These are phyloP conservation scores for Drosophila bifasciata DNA, from an alignment of 1,140 invertebrate species.

Conservation along the genomic window DNA sequence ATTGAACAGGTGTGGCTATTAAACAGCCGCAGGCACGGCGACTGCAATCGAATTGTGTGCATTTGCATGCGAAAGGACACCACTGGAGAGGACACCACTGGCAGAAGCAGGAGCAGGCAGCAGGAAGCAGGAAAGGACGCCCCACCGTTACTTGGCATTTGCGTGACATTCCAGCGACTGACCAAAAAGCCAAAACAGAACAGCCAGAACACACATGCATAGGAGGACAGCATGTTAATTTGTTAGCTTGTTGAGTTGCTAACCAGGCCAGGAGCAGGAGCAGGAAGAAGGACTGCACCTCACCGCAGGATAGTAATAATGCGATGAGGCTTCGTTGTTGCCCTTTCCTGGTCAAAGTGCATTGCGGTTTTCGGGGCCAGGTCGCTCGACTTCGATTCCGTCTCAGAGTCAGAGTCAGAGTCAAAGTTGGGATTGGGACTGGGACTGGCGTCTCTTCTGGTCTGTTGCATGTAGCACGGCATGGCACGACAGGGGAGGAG, in stretches of 20 bases:
- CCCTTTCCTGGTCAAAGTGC: slow-evolving; percentile 66
- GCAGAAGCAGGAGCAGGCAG: slow-evolving; percentile 6
- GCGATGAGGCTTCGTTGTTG: slow-evolving; percentile 30
- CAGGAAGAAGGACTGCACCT: slow-evolving; percentile 9
- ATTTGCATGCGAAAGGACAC: slow-evolving; percentile 63
- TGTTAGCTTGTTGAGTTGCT: slow-evolving; percentile 79
- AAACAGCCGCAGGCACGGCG: slow-evolving; percentile 73
- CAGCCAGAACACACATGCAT: slow-evolving; percentile 7
- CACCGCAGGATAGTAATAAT: slow-evolving; percentile 49
- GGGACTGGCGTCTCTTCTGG: not conserved
- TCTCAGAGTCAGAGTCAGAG: slow-evolving; percentile 1
- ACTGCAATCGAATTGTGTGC: slow-evolving; percentile 63
- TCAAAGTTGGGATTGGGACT: slow-evolving; percentile 12
- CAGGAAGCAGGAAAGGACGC: slow-evolving; percentile 8
- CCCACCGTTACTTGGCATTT: slow-evolving; percentile 43
- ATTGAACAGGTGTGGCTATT: slow-evolving; percentile 84
- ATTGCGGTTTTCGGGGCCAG: slow-evolving; percentile 70
- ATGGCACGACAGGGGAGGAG: slow-evolving; percentile 40
- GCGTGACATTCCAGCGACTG: slow-evolving; percentile 66
- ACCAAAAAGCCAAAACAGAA: slow-evolving; percentile 38
- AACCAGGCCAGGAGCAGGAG: slow-evolving; percentile 35
- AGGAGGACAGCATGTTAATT: slow-evolving; percentile 73
- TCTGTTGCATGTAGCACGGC: slow-evolving; percentile 68
- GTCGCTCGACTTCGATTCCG: slow-evolving; percentile 6
- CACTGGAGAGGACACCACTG: slow-evolving; percentile 30